These are phyloP conservation scores for Erebia epiphron DNA, from an alignment of 2,888 invertebrate species.

Conservation along the genomic window DNA sequence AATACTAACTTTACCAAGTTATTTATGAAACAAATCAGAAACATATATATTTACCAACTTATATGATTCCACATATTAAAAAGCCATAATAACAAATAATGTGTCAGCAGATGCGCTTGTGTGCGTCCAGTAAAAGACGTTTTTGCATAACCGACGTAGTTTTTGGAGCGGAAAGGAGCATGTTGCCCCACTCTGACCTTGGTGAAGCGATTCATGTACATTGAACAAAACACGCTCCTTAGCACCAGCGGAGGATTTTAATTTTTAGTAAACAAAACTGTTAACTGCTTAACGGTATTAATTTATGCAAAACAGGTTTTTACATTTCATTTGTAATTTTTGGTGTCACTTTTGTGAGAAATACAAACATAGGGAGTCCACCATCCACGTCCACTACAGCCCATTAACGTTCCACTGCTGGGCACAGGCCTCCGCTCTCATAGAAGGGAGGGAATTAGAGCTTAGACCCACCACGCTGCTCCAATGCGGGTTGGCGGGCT, in stretches of 20 bases:
- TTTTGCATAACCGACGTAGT: constrained; percentile 70
- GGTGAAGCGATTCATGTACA: constrained; percentile 42
- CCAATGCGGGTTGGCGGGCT: too few relatives aligned
- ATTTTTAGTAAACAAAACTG: constrained; percentile 3
- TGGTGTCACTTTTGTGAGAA: too few relatives aligned
- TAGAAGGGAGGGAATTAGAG: too few relatives aligned
- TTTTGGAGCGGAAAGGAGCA: constrained; percentile 81
- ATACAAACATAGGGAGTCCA: too few relatives aligned
- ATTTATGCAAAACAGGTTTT: too few relatives aligned
- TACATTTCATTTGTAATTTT: too few relatives aligned
- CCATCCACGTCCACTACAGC: too few relatives aligned
- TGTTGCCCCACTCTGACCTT: constrained; percentile 74
- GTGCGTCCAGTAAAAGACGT: constrained; percentile 28
- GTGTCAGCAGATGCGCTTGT: constrained; percentile 23
- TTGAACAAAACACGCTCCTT: constrained; percentile 22
- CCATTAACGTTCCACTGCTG: too few relatives aligned
- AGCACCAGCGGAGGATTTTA: constrained; percentile 2
- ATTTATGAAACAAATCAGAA: not conserved
- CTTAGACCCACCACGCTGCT: too few relatives aligned
- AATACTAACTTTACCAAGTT: not conserved
- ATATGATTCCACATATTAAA: not conserved
- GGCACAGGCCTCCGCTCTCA: too few relatives aligned
- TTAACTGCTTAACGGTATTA: not conserved
- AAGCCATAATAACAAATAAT: not conserved
- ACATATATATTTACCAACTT: not conserved